Evolutionary conservation across 2,888 invertebrate genomes (phyloP), one percentile per base, ranked within the genome.

Genomic region (Cantharis lateralis): DNA sequence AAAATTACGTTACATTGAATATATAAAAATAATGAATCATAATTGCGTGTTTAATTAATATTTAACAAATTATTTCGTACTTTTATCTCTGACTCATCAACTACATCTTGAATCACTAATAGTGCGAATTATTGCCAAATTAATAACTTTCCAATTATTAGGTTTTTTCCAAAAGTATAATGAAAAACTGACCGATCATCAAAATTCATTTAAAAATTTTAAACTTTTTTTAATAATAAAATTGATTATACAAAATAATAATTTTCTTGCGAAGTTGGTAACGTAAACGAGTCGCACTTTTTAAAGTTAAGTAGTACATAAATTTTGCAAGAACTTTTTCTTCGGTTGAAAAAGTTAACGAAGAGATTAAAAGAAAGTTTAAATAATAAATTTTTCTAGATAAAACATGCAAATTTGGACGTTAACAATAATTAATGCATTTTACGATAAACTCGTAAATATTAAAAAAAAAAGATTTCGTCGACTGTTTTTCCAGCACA

Each of bases 311-410:
- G 48, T 73, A 76, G 70, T 70, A 66, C 76, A 76, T 73, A 76
- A 76, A 76, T 76, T 73, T 76, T 76, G 70, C 66, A 76, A 70
- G 48, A 72, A 72, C 48, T 16, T 61, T 68, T 24, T 68, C 75
- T 75, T 75, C 48, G 48, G 48, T 48, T 48, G 48, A 48, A 48
- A 48, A 48, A 48, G 48, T 48, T 48, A 48, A 48, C 48, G 48
- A 48, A 66, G 24, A 66, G 64, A 66, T 66, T 66, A 66, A 66
- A 66, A 66, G 64, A 66, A 66, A 66, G 64, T 66, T 66, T 66
- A 66, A 66, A 66, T 66, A 66, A 66, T 66, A 66, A 66, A 66
- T 66, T 66, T 18, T 66, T 66, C 64, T 20, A 66, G 64, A 66
- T 66, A 66, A 66, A 66, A 66, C 64, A 66, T 66, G 64, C 64